phyloP scores from a whole-genome alignment of 2,888 invertebrate genomes.

The Autographa pulchrina region DNA sequence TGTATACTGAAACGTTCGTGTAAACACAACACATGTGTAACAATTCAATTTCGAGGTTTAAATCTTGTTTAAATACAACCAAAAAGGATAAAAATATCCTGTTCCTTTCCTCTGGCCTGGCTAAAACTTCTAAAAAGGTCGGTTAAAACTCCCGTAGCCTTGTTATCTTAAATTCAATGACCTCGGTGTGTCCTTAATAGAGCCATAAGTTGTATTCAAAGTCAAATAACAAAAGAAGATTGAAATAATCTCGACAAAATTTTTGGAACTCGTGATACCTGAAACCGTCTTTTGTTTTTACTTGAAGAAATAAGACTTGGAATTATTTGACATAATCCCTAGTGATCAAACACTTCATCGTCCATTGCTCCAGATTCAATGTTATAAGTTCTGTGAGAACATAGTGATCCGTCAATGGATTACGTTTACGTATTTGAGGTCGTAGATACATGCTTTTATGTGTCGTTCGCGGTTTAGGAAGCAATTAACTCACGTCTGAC shows the following conservation, averaged over 20 bases:
- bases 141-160: background rate
- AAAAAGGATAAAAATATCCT: background rate
- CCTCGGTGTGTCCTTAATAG: background rate
- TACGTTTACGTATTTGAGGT: background rate
- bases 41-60: background rate
- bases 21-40: background rate
- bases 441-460: background rate
- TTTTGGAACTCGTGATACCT: too few species aligned
- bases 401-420: slow-evolving; percentile 5
- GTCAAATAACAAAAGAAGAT: background rate
- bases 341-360: background rate
- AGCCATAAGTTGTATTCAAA: background rate
- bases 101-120: background rate
- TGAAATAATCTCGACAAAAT: background rate
- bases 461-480: background rate
- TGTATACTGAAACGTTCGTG: background rate
- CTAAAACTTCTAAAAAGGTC: background rate
- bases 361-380: background rate
- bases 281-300: background rate
- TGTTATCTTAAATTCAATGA: background rate
- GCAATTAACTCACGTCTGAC: background rate
- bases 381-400: background rate
- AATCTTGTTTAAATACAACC: too few species aligned
- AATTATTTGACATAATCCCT: slow-evolving; percentile 1
- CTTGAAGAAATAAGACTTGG: background rate